Evolutionary conservation across 2,888 invertebrate species (phyloP).

Genomic region (Heliconius aoede): DNA sequence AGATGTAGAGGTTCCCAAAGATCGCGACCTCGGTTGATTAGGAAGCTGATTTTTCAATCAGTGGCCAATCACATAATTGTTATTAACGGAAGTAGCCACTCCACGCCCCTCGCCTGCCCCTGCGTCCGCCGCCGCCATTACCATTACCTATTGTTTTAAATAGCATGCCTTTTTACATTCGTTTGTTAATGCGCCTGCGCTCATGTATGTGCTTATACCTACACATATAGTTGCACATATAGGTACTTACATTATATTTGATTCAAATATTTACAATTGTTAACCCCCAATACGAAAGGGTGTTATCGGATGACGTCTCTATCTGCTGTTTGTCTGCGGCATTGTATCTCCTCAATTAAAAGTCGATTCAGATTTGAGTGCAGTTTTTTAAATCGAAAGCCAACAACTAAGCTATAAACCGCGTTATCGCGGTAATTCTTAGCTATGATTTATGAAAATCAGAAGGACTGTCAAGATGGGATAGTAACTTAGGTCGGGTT

Average conservation of each 20-base stretch:
- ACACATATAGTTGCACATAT: not conserved
- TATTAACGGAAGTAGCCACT: conserved; percentile 80
- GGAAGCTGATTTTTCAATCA: conserved; percentile 80
- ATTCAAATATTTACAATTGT: not conserved
- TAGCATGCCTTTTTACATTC: conserved; percentile 35
- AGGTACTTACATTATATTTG: not conserved
- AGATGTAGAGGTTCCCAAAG: conserved; percentile 42
- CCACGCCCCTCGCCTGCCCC: conserved; percentile 66
- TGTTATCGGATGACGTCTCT: no score
- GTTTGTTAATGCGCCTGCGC: not conserved
- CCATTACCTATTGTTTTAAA: conserved; percentile 44
- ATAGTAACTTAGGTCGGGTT: no score
- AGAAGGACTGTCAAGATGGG: no score
- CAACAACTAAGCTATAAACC: no score
- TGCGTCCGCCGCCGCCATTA: conserved; percentile 54
- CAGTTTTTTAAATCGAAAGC: no score
- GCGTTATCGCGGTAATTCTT: no score
- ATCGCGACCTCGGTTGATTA: conserved; percentile 63
- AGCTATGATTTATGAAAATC: no score
- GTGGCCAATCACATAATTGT: conserved; percentile 79
- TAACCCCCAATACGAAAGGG: not conserved
- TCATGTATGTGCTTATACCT: not conserved
- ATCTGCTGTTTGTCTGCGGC: no score
- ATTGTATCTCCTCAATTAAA: no score
- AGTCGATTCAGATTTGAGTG: no score